These are phyloP conservation scores for Hirundo rustica DNA, from an alignment of 2,797 vertebrate species.

Conservation along the genomic window DNA sequence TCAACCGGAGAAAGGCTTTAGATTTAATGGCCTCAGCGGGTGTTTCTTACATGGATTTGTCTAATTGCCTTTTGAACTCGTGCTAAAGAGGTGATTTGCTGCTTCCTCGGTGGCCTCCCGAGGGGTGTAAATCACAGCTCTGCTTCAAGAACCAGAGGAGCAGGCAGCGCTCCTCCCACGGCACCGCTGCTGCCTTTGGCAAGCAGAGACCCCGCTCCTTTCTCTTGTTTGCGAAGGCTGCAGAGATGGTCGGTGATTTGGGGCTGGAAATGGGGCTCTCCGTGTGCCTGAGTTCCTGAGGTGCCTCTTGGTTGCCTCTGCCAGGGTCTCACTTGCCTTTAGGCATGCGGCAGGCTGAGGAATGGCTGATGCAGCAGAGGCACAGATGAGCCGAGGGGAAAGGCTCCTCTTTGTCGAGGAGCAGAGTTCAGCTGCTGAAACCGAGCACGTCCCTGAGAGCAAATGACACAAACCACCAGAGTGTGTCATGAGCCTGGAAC, in stretches of 20 bases:
- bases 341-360: not conserved
- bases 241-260: not conserved
- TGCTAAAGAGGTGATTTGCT: constrained; percentile 1
- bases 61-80: not conserved
- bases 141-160: not conserved
- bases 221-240: not conserved
- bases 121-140: not conserved
- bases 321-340: not conserved
- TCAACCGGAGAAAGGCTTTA: not conserved
- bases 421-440: not conserved
- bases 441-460: not conserved
- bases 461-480: not conserved
- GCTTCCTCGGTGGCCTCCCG: not conserved
- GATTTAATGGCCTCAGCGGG: not conserved
- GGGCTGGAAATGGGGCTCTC: not conserved
- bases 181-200: not conserved
- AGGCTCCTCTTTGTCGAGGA: not conserved
- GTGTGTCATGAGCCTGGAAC: not conserved
- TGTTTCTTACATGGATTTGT: not conserved
- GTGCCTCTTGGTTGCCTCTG: not conserved
- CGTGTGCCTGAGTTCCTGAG: fast-evolving
- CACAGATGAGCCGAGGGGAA: not conserved
- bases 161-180: not conserved
- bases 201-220: not conserved
- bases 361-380: not conserved